Percentiles rank a stretch among this genome's conserved stretches.
Evolutionary conservation across 2,797 vertebrate genomes (phyloP).

Genomic region (Glyptemys insculpta): DNA sequence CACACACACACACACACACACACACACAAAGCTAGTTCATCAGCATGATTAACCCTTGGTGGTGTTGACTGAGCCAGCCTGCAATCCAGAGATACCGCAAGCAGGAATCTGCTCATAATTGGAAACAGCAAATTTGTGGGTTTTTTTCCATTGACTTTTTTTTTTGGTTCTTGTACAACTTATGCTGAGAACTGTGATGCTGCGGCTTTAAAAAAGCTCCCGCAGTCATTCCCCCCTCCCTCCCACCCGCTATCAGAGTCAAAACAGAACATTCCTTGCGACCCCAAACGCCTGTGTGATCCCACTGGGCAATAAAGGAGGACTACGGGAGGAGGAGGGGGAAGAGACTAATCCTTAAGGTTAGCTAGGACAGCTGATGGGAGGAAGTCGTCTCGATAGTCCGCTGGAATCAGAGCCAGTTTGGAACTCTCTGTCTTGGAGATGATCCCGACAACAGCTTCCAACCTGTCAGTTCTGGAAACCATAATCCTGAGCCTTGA

Average conservation of each 20-base stretch:
- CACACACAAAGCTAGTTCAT: fast-evolving
- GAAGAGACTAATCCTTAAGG: background rate
- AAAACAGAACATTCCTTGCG: constrained; percentile 35
- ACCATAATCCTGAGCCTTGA: background rate
- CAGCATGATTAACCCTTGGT: background rate
- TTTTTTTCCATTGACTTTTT: background rate
- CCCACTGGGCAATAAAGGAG: background rate
- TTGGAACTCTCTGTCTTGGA: constrained; percentile 19
- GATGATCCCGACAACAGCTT: background rate
- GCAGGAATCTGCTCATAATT: background rate
- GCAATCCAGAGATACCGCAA: fast-evolving
- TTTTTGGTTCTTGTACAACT: background rate
- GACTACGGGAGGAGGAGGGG: background rate
- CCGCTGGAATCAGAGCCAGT: constrained; percentile 14
- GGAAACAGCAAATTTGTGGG: background rate
- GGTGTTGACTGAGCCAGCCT: background rate
- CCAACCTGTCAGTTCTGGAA: constrained; percentile 19
- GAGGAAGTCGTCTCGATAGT: background rate
- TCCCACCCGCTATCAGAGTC: constrained; percentile 9
- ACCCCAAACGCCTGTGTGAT: background rate
- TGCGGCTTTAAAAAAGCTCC: background rate
- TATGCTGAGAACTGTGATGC: background rate
- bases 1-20: fast-evolving
- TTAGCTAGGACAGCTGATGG: constrained; percentile 33
- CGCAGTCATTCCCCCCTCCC: background rate